Evolutionary conservation across 2,113 vertebrate genomes (phyloP), one percentile per base, ranked within the genome.

Genomic region (Peromyscus polionotus): DNA sequence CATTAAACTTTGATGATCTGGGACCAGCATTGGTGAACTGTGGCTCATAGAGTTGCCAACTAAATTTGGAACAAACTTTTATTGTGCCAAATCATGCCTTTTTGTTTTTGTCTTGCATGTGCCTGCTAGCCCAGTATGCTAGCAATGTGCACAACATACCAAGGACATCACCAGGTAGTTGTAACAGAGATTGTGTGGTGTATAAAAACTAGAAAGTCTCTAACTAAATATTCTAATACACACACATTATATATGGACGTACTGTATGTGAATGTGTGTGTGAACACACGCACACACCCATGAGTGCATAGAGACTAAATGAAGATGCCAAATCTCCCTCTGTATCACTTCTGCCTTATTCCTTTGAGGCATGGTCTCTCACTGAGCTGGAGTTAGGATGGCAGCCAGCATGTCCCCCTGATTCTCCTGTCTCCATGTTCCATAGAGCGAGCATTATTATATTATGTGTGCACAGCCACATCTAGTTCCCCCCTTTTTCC

Each of bases 1-100:
- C 48, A 1, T 48, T 26, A 20, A 48, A 57, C 11, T 3, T 1
- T 0, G 6, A 31, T 20, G 26, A 14, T 65, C n/a, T 95, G 3
- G 33, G 20, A 10, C 42, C 54, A 19, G 57, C 26, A 6, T 39
- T 0, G 0, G 42, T n/a, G 39, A 9, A 4, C 33, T 2, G 0
- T 28, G 73, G 67, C 48, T 87, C 4, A 0, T 7, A 70, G 39
- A 42, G 54, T 31, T 7, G 6, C 11, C 0, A 57, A 89, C 54
- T 72, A 59, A 39, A n/a, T 48, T 26, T 42, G 20, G 31, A 88
- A 54, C 48, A 9, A 5, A n/a, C 26, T 89, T 61, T 48, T 45
- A 10, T 3, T 42, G 48, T 31, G 26, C 6, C 5, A 16, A 45
- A 36, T 51, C 2, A 1, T 36, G 10, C 31, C 84, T 48, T 3